Evolutionary conservation across 2,113 vertebrate species (phyloP).

Genomic region (Ploceus nigricollis): DNA sequence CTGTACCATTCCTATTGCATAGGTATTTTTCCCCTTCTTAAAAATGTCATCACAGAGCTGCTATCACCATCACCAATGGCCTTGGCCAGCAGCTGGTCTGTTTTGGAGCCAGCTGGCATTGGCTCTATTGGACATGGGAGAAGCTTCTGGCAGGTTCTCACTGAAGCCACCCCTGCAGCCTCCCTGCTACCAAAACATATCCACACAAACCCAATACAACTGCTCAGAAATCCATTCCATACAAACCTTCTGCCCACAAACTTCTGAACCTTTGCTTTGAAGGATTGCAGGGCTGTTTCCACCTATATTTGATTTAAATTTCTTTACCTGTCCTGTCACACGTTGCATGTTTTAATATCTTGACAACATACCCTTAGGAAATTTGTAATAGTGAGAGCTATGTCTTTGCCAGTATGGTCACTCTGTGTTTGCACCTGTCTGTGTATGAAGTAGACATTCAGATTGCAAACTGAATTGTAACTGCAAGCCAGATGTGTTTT

Average conservation of each 20-base stretch:
- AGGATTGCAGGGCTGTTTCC: background rate
- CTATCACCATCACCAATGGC: fast-evolving
- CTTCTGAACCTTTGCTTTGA: background rate
- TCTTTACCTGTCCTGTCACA: background rate
- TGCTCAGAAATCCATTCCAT: background rate
- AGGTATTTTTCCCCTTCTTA: background rate
- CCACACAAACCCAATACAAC: background rate
- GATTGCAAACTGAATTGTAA: background rate
- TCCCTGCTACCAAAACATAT: background rate
- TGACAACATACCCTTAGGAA: background rate
- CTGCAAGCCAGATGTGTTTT: background rate
- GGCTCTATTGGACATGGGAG: background rate
- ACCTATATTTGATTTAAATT: background rate
- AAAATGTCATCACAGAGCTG: background rate
- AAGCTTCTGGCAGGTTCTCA: background rate
- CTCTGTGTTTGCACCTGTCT: background rate
- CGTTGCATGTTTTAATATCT: background rate
- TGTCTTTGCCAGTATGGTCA: background rate
- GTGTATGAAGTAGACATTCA: background rate
- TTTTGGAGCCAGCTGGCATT: background rate
- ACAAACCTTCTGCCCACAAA: background rate
- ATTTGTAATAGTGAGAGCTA: background rate
- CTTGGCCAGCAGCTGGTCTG: background rate
- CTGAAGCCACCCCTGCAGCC: background rate
- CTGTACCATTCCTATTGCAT: background rate